These are phyloP conservation scores for Macrobrachium rosenbergii DNA, from an alignment of 1,140 invertebrate genomes.

Conservation along the genomic window DNA sequence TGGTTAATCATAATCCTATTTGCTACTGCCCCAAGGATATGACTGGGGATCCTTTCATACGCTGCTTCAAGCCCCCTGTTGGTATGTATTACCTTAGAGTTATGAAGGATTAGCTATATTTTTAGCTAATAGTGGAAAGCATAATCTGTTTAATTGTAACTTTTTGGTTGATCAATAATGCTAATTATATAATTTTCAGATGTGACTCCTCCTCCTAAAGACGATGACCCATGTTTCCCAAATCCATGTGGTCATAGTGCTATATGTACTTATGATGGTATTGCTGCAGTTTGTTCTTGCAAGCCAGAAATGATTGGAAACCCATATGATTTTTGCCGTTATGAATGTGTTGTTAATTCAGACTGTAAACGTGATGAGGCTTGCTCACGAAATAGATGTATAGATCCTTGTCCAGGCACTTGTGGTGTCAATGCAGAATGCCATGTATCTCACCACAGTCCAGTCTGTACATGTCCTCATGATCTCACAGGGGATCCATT, in stretches of 20 bases:
- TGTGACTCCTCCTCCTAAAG: conserved; percentile 6
- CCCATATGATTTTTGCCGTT: conserved; percentile 82
- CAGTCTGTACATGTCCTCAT: conserved; percentile 66
- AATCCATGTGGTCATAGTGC: conserved; percentile 82
- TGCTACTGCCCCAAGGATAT: conserved; percentile 79
- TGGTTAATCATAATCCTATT: conserved; percentile 83
- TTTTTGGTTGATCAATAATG: conserved; percentile 21
- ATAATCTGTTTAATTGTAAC: too few relatives aligned
- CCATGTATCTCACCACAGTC: conserved; percentile 65
- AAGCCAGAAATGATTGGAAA: conserved; percentile 81
- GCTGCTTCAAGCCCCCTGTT: conserved; percentile 61
- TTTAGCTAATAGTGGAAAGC: too few relatives aligned
- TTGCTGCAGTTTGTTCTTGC: conserved; percentile 79
- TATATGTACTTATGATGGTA: conserved; percentile 66
- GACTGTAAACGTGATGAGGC: conserved; percentile 77
- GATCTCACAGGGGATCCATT: conserved; percentile 56
- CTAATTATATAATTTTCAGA: conserved; percentile 18
- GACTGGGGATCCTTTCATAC: conserved; percentile 76
- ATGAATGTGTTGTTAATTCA: conserved; percentile 78
- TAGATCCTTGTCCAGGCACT: conserved; percentile 67
- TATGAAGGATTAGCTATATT: too few relatives aligned
- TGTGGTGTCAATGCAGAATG: conserved; percentile 67
- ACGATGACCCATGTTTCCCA: conserved; percentile 80
- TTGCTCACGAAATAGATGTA: conserved; percentile 73
- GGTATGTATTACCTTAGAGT: conserved; percentile 57